Conservation (phyloP, 2,888 invertebrate species). For the Cyclophora albipunctata region DNA sequence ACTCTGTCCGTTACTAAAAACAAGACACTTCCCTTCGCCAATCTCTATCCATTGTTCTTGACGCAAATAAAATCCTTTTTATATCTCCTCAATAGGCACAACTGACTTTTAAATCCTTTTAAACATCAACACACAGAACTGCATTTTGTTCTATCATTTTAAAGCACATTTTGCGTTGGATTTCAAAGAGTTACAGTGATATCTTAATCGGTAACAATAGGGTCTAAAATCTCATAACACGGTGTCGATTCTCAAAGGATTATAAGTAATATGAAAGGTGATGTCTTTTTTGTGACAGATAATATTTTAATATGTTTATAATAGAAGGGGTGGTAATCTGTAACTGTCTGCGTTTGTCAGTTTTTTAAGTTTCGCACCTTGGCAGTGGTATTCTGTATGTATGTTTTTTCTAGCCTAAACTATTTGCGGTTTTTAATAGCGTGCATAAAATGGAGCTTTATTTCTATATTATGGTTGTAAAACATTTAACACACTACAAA, state of each 20-base stretch:
- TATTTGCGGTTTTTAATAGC: no score
- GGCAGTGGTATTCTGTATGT: conserved; percentile 35
- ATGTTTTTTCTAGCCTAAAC: no score
- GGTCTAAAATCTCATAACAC: conserved; percentile 16
- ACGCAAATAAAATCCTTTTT: conserved; percentile 49
- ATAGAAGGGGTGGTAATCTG: conserved; percentile 66
- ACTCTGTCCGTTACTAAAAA: conserved; percentile 4
- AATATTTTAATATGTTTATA: conserved; percentile 70
- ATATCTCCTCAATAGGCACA: conserved; percentile 38
- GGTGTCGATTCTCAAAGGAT: conserved; percentile 42
- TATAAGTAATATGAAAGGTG: conserved; percentile 50
- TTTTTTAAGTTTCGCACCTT: conserved; percentile 57
- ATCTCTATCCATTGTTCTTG: conserved; percentile 53
- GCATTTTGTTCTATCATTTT: no score
- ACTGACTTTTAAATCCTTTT: conserved; percentile 46
- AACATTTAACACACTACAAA: no score
- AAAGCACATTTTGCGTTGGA: no score
- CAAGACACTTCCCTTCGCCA: conserved; percentile 54
- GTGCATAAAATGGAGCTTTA: no score
- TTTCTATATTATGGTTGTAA: no score
- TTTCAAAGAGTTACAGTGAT: not conserved
- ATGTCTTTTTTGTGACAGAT: conserved; percentile 54
- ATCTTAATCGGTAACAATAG: no score
- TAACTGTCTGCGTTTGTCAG: conserved; percentile 61
- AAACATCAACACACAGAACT: not conserved